Evolutionary conservation across 2,113 vertebrate species (phyloP), one percentile per base, ranked within the genome.

Genomic region (Heterochromis multidens): DNA sequence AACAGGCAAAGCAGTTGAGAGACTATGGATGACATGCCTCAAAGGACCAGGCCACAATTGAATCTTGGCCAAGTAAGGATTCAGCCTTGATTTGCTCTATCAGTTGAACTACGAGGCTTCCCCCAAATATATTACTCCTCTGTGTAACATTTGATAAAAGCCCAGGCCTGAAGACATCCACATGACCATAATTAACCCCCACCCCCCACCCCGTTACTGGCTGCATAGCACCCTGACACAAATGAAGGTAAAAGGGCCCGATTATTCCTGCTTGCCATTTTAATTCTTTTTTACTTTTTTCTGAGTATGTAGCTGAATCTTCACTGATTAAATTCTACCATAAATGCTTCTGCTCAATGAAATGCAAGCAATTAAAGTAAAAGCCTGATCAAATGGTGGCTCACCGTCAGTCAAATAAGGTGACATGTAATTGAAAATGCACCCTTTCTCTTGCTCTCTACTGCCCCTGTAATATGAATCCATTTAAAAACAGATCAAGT

Each of bases 301-400:
- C 70, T 74, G 27, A 74, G 77, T 54, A 93, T 93, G 95, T 94
- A 82, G 58, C 79, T 78, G 80, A 87, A 91, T 93, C 88, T 94
- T 89, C 94, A 86, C 93, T 88, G 92, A 96, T 96, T 95, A 96
- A 96, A 95, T 95, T 96, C 95, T 95, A 87, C 91, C 95, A 94
- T 96, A 96, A 97, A 96, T 95, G 94, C 95, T 96, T 96, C 84
- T 89, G 96, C 95, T 96, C 97, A 97, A 97, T 97, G 95, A 97
- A 97, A 97, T 96, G 96, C 96, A 96, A 96, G 97, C 96, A 98
- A 98, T 98, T 99, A 97, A 97, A 96, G 96, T 98, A 97, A 98
- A 97, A 98, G 97, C 97, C 95, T 95, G 96, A 97, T 98, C 93
- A 92, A 97, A 97, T 96, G 95, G 91, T 93, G 83, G 93, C 88